Base-by-base conservation (phyloP, 1,140 invertebrate species). In the Vollenhovia emeryi region DNA sequence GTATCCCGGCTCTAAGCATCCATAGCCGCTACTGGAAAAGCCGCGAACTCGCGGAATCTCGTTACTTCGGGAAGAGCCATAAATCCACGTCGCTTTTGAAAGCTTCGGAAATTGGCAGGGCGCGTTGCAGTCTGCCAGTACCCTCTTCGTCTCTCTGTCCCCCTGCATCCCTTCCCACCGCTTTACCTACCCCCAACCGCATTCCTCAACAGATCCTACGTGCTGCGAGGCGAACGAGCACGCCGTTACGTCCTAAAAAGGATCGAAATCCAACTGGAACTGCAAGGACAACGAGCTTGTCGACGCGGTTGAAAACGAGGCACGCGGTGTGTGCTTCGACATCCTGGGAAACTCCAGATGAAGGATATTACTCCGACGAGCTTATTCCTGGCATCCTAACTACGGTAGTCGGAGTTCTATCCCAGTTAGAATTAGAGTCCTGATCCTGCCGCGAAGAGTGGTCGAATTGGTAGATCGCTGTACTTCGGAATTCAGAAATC, bases 31-130 rank as follows among this genome's bases (percentile, higher is more conserved):
- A 50, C 62, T 60, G 40, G 84, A 74, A 66, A 60, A 60, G 50
- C 82, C 86, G 50, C 86, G 73, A 80, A 78, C 87, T 85, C 82
- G 87, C 52, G 71, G 87, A 89, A 89, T 87, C 88, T 87, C 87
- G 88, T 89, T 89, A 89, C 87, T 84, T 69, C 59, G 66, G 45
- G 83, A 89, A 78, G 43, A 80, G 45, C 87, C 87, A 89, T 89
- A 89, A 89, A 89, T 89, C 88, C 85, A 89, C 78, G 88, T 89
- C 88, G 87, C 57, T 89, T 89, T 87, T 85, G 88, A 90, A 90
- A 90, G 87, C 60, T 89, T 87, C 87, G 88, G 87, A 90, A 90
- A 89, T 89, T 89, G 87, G 87, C 85, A 86, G 76, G 86, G 60
- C 79, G 59, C 88, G 88, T 84, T 89, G 74, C 80, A 83, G 45